A percentile compares a stretch with the other conserved stretches of the same genome.
Conservation (phyloP, 2,888 invertebrate species). For the Epinotia bilunana region DNA sequence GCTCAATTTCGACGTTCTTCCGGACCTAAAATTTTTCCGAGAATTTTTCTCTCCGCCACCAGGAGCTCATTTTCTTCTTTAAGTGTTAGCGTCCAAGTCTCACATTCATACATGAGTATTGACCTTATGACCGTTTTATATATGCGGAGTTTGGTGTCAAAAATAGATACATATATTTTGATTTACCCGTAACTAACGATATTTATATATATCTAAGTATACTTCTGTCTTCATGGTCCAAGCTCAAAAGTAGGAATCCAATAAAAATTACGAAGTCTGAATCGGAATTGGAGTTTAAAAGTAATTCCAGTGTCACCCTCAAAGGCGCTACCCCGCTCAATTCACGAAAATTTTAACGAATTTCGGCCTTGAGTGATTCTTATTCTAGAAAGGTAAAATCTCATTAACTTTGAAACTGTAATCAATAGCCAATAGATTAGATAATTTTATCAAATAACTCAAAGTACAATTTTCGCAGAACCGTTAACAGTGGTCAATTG, state of each 20-base stretch:
- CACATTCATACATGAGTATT: too few species aligned
- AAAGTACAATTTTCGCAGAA: constrained; percentile 18
- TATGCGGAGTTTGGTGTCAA: too few species aligned
- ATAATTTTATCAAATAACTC: constrained; percentile 27
- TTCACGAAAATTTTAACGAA: constrained; percentile 4
- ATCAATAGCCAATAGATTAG: constrained; percentile 26
- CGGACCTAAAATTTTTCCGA: too few species aligned
- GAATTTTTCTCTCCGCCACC: too few species aligned
- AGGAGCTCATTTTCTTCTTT: too few species aligned
- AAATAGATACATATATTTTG: too few species aligned
- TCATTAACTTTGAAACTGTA: constrained; percentile 19
- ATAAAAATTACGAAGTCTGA: constrained; percentile 2
- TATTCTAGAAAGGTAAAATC: constrained; percentile 15
- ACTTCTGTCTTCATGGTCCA: background rate
- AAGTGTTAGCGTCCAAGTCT: too few species aligned
- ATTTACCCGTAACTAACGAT: too few species aligned
- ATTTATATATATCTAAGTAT: too few species aligned
- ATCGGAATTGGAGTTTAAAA: constrained; percentile 11
- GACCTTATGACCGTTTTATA: too few species aligned
- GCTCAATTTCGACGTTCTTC: too few species aligned
- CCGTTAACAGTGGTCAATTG: constrained; percentile 32
- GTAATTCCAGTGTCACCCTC: constrained; percentile 17
- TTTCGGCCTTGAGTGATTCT: background rate
- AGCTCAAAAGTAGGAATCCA: constrained; percentile 6
- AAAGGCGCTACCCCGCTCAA: constrained; percentile 10